A percentile compares a stretch with the other conserved stretches of the same genome.
Evolutionary conservation across 2,797 vertebrate species (phyloP).

Genomic region (Sebastes minor): DNA sequence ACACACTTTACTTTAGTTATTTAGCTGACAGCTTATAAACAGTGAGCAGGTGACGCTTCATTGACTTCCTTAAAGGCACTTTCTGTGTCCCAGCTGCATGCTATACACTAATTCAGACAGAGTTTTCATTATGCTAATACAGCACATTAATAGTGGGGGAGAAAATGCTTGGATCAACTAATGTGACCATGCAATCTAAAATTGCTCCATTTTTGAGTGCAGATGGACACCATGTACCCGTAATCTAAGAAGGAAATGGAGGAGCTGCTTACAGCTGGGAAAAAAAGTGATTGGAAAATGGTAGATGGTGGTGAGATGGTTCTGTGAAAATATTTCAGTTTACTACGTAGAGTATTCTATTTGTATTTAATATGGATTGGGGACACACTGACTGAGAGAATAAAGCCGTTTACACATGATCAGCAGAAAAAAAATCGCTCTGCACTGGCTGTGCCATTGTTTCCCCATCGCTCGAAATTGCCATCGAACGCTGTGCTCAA

Average conservation of each 20-base stretch:
- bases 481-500: too few relatives aligned
- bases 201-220: neutral
- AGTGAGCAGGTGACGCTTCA: conserved; percentile 42
- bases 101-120: neutral
- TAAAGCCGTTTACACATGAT: too few relatives aligned
- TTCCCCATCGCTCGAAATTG: too few relatives aligned
- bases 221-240: neutral
- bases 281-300: neutral
- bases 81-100: neutral
- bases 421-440: too few relatives aligned
- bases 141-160: neutral
- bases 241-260: conserved; percentile 20
- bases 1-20: conserved; percentile 39
- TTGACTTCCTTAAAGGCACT: conserved; percentile 9
- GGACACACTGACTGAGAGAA: neutral
- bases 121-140: conserved; percentile 22
- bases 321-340: neutral
- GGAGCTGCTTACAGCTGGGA: neutral
- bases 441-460: too few relatives aligned
- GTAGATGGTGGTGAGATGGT: neutral
- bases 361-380: neutral
- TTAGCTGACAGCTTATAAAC: conserved; percentile 39
- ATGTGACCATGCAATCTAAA: conserved; percentile 5
- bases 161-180: neutral
- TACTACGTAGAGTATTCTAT: neutral